Conservation (phyloP, 2,113 vertebrate genomes). For the Apteryx mantelli region DNA sequence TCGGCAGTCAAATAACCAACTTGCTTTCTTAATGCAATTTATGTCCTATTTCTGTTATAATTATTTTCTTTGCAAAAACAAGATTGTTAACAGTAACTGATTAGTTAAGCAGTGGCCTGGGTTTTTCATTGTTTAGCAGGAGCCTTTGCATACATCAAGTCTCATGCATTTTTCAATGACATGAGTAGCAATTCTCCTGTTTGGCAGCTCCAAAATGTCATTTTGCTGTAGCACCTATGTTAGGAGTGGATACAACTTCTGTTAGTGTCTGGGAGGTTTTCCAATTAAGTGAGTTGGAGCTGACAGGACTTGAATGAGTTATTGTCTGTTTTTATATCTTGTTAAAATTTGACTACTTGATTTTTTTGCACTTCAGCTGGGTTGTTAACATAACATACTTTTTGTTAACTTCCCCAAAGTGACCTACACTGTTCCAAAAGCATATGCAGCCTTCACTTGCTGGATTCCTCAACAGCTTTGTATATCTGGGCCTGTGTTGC, state of each 20-base stretch:
- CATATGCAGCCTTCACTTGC: neutral
- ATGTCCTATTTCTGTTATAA: neutral
- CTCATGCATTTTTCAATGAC: slow-evolving; percentile 5
- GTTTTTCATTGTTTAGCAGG: neutral
- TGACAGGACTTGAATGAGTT: slow-evolving; percentile 27
- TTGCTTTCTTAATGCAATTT: neutral
- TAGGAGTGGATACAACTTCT: slow-evolving; percentile 7
- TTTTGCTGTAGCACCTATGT: neutral
- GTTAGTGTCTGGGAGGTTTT: slow-evolving; percentile 24
- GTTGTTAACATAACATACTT: neutral
- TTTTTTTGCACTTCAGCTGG: slow-evolving; percentile 3
- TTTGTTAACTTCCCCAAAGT: neutral
- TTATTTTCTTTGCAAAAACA: neutral
- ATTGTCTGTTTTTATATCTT: neutral
- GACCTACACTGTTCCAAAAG: neutral
- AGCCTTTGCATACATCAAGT: neutral
- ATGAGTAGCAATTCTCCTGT: neutral
- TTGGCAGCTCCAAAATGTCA: slow-evolving; percentile 23
- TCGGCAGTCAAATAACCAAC: neutral
- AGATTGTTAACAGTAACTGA: neutral
- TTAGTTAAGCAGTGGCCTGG: neutral
- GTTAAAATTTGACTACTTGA: neutral
- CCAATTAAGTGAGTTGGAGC: neutral
- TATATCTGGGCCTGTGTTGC: neutral
- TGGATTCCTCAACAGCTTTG: neutral